A percentile compares a stretch with the other conserved stretches of the same genome.
phyloP scores from a whole-genome alignment of 2,797 vertebrate genomes.

The Apogon talboti region DNA sequence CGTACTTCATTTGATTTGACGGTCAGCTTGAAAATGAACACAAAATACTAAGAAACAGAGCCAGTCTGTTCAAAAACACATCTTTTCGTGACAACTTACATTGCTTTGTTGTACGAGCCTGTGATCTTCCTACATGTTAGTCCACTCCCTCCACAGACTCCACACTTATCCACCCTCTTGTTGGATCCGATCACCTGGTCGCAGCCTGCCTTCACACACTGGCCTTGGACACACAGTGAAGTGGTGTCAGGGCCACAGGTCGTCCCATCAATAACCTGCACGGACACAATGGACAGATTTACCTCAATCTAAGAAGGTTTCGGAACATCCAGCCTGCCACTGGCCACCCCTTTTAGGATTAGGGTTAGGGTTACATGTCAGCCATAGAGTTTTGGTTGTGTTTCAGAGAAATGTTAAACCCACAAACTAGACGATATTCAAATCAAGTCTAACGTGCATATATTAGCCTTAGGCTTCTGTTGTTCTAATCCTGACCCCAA shows the following conservation, averaged over 20 bases:
- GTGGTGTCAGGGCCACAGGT: conserved; percentile 94
- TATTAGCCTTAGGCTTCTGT: too few relatives aligned
- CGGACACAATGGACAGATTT: background rate
- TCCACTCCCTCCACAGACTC: conserved; percentile 90
- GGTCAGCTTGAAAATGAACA: too few relatives aligned
- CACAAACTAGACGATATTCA: too few relatives aligned
- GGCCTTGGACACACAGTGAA: conserved; percentile 93
- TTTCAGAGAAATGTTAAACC: too few relatives aligned
- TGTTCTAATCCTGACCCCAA: too few relatives aligned
- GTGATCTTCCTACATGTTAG: conserved; percentile 92
- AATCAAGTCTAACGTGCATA: too few relatives aligned
- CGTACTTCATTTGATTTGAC: too few relatives aligned
- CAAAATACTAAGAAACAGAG: too few relatives aligned
- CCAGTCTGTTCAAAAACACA: background rate
- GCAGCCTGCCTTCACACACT: conserved; percentile 97
- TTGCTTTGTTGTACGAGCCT: conserved; percentile 89
- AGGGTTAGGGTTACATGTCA: too few relatives aligned
- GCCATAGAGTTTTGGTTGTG: too few relatives aligned
- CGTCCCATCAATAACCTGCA: conserved; percentile 94
- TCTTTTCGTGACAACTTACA: conserved; percentile 79
- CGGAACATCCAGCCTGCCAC: too few relatives aligned
- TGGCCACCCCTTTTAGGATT: too few relatives aligned
- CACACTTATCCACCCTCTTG: conserved; percentile 94
- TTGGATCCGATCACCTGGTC: conserved; percentile 92
- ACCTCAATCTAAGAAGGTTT: background rate